Evolutionary conservation across 2,888 invertebrate species (phyloP).

Genomic region (Lacanobia wlatinum): DNA sequence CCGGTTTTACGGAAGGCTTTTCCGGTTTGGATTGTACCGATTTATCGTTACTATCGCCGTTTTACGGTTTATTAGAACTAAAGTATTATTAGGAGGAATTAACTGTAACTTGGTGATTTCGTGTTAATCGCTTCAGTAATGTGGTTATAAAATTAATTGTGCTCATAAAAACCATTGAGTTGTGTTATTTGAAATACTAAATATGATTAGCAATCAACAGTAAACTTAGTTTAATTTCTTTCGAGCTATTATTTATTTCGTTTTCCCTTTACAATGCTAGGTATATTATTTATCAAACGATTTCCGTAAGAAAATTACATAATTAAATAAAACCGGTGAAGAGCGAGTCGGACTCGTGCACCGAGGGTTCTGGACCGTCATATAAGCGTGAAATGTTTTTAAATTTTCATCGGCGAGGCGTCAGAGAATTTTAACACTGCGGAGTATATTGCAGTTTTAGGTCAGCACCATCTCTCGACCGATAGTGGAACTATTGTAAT

Average conservation of each 20-base stretch:
- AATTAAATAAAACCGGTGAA: too few relatives aligned
- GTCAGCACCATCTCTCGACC: too few relatives aligned
- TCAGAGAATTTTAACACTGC: too few relatives aligned
- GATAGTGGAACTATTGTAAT: too few relatives aligned
- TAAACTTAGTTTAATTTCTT: not conserved
- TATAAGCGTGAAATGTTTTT: too few relatives aligned
- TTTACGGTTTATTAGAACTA: conserved; percentile 44
- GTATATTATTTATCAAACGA: not conserved
- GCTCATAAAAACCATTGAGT: conserved; percentile 3
- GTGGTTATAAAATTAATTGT: conserved; percentile 20
- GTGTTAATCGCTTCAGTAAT: conserved; percentile 12
- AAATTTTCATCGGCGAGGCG: too few relatives aligned
- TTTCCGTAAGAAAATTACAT: too few relatives aligned
- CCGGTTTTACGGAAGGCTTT: conserved; percentile 61
- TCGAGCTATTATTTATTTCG: not conserved
- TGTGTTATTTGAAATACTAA: not conserved
- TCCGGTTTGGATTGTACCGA: conserved; percentile 69
- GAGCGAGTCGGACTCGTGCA: too few relatives aligned
- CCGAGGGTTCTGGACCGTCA: too few relatives aligned
- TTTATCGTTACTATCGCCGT: conserved; percentile 61
- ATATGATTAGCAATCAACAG: too few relatives aligned
- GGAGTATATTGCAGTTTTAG: too few relatives aligned
- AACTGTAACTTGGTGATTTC: conserved; percentile 20
- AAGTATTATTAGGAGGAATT: conserved; percentile 30
- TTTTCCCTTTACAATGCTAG: not conserved